Evolutionary conservation across 2,113 vertebrate genomes (phyloP), one percentile per base, ranked within the genome.

Genomic region (Albula goreensis): DNA sequence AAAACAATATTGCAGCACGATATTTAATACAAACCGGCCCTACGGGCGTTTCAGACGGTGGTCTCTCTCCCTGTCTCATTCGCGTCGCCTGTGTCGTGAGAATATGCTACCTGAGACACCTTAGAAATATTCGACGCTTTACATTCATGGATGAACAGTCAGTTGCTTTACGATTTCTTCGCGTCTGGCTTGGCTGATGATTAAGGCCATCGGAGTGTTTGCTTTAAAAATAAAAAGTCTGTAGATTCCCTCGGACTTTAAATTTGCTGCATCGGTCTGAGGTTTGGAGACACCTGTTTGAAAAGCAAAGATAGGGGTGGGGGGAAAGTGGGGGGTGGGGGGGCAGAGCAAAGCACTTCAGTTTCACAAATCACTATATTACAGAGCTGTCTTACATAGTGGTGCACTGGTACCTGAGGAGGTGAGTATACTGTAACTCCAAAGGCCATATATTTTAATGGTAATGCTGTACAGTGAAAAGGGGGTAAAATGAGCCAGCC

Each of bases 221-320:
- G 25, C 15, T 83, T 50, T 57, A 63, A 50, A 66, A 66, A 22
- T 22, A 81, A 41, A 17, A 81, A 15, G 85, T 31, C 63, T 85
- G 82, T 50, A 49, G 22, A 1, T 50, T 10, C 19, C 13, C 22
- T 15, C 6, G 31, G 11, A 0, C 12, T 88, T 83, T 91, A 96
- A 88, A 98, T 96, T 91, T 99, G 98, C 91, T 93, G 96, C 96
- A 99, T 97, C 50, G 96, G 91, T 86, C 91, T 95, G 82, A 99
- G 93, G 87, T 97, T 95, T 53, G 97, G 94, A 11, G 97, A 98
- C 90, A 99, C 97, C 98, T 99, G 92, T 82, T 78, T 85, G 86
- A 91, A 87, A 92, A 0, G 84, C 25, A 85, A 5, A 87, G 77
- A 77, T 79, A 41, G 31, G 1, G 31, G 31, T 41, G 31, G 31